Evolutionary conservation across 2,797 vertebrate species (phyloP).

Genomic region (Poecilia wingei): DNA sequence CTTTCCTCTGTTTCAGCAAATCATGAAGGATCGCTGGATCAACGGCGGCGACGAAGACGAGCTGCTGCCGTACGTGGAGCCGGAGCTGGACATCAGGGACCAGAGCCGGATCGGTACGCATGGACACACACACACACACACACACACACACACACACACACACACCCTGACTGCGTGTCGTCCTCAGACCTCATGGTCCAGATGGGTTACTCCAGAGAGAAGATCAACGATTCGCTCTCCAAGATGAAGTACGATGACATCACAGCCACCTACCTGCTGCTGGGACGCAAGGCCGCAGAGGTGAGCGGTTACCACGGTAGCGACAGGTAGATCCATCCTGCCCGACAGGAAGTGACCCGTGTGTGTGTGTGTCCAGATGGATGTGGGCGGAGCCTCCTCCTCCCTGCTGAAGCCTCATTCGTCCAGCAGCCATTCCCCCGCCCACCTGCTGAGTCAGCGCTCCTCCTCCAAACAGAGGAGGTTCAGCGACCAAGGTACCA

Average conservation of each 20-base stretch:
- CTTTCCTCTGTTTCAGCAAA: slow-evolving; percentile 83
- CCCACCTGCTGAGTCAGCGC: slow-evolving; percentile 87
- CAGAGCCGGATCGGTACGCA: slow-evolving; percentile 90
- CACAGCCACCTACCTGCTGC: slow-evolving; percentile 92
- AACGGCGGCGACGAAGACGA: slow-evolving; percentile 90
- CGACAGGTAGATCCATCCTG: neutral
- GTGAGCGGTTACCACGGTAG: slow-evolving; percentile 87
- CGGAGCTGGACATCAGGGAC: slow-evolving; percentile 90
- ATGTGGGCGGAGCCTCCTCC: slow-evolving; percentile 67
- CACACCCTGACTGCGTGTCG: slow-evolving; percentile 24
- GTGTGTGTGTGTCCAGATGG: slow-evolving; percentile 77
- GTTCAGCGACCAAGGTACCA: slow-evolving; percentile 90
- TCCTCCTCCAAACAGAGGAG: slow-evolving; percentile 91
- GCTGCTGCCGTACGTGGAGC: slow-evolving; percentile 91
- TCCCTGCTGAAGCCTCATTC: slow-evolving; percentile 89
- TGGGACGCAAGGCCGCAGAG: slow-evolving; percentile 87
- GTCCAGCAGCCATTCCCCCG: slow-evolving; percentile 87
- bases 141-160: neutral
- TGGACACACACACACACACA: neutral
- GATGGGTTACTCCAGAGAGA: slow-evolving; percentile 88
- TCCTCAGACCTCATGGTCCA: slow-evolving; percentile 88
- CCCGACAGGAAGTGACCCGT: neutral
- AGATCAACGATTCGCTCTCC: slow-evolving; percentile 89
- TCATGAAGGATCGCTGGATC: slow-evolving; percentile 96
- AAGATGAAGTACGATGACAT: slow-evolving; percentile 92